Evolutionary conservation across 1,140 invertebrate species (phyloP).

Genomic region (Macrocentrus cingulum): DNA sequence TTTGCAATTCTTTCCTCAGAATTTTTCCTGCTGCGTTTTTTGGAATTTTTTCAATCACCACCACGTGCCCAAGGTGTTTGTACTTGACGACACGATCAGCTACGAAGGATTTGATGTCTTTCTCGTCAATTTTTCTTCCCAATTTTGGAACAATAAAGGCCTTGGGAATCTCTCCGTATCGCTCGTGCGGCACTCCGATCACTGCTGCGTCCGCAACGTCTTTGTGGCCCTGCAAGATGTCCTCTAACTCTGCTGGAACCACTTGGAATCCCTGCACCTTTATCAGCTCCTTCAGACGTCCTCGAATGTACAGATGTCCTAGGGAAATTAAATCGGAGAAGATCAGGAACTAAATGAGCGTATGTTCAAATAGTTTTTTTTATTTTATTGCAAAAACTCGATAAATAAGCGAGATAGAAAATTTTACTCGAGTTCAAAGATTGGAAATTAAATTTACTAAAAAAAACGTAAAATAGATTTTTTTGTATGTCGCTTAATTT

Average conservation of each 20-base stretch:
- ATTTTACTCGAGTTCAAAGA: too few species aligned
- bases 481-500: too few species aligned
- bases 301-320: constrained; percentile 56
- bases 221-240: constrained; percentile 42
- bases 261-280: constrained; percentile 63
- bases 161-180: constrained; percentile 72
- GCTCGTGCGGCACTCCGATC: constrained; percentile 73
- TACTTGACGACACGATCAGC: constrained; percentile 63
- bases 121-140: constrained; percentile 43
- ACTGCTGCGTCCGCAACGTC: constrained; percentile 77
- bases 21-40: constrained; percentile 78
- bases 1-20: constrained; percentile 64
- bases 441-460: too few species aligned
- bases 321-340: too few species aligned
- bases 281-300: constrained; percentile 65
- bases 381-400: too few species aligned
- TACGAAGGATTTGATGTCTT: constrained; percentile 62
- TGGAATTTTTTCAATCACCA: constrained; percentile 71
- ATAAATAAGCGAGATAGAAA: too few species aligned
- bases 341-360: constrained; percentile 34
- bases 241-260: constrained; percentile 40
- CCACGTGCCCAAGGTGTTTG: constrained; percentile 69
- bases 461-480: too few species aligned
- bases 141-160: constrained; percentile 66
- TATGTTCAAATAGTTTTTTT: neutral